Base-by-base conservation (phyloP, 2,113 vertebrate genomes). In the Aepyceros melampus region DNA sequence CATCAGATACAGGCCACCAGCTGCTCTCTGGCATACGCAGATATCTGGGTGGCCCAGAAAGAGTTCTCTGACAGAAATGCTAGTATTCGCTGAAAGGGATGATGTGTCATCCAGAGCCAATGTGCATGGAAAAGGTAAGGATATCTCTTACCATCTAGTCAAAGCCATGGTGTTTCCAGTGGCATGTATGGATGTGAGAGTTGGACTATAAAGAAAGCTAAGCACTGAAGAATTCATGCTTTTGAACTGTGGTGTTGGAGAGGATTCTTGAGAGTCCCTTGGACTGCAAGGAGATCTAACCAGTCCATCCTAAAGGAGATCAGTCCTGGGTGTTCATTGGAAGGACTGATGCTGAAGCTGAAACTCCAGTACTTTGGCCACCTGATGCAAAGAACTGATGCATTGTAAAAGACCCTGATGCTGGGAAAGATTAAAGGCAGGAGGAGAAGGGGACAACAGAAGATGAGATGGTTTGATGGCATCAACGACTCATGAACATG, bases 221-320 rank as follows among this genome's bases (percentile, higher is more conserved):
- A 71, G 19, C 1, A 0, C 19, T 0, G 2, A 71, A 71, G 67
- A 71, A 71, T 23, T 71, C n/a, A 71, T 36, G 17, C n/a, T 71
- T 71, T 71, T 40, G 9, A 71, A 40, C n/a, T 71, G 64, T 71
- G 19, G 9, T 23, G n/a, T 23, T 71, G 67, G 67, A 71, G n/a
- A 71, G 2, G 64, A 36, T 5, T 71, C 64, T 71, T 36, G 64
- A 71, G 9, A 23, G 64, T 71, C 19, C 9, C n/a, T 71, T 71
- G 9, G 19, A 21, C 64, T 36, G n/a, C n/a, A 71, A 36, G 19
- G n/a, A 36, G 64, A 71, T 71, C n/a, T 5, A 71, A 12, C 4
- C n/a, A 71, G 9, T 71, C n/a, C 4, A 71, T 36, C 19, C n/a
- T 71, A 71, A 71, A 71, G n/a, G n/a, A 36, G n/a, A 71, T 71